Conservation (phyloP, 2,797 vertebrate species). For the Helostoma temminkii region DNA sequence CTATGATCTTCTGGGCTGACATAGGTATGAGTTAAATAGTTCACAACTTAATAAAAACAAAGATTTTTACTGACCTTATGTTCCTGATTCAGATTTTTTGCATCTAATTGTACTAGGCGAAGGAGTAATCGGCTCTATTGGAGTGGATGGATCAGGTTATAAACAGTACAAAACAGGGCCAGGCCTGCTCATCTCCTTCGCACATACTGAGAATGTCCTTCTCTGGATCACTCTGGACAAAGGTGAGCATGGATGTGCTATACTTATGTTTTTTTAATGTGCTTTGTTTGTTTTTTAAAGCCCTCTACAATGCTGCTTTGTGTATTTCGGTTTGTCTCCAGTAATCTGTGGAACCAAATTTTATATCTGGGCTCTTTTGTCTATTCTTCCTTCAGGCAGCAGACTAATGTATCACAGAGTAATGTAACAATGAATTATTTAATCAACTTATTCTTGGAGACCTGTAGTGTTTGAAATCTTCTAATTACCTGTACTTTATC, state of each 20-base stretch:
- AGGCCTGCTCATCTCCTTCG: constrained; percentile 81
- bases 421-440: constrained; percentile 36
- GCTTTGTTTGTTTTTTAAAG: no score
- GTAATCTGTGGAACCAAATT: background rate
- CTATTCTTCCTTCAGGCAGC: constrained; percentile 33
- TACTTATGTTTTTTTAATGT: background rate
- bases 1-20: constrained; percentile 91
- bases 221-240: constrained; percentile 88
- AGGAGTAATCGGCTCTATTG: constrained; percentile 76
- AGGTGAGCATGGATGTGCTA: constrained; percentile 61
- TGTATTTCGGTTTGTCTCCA: no score
- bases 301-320: no score
- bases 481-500: background rate
- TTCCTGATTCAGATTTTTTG: no score
- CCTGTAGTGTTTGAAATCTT: constrained; percentile 8
- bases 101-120: no score
- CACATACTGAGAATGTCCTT: constrained; percentile 82
- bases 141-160: constrained; percentile 84
- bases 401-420: constrained; percentile 59
- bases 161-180: constrained; percentile 81
- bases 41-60: background rate
- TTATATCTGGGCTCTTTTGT: background rate
- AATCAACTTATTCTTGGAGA: constrained; percentile 2
- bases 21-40: constrained; percentile 71
- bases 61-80: background rate